Base-by-base conservation (phyloP, 2,113 vertebrate genomes). In the Hypomesus transpacificus region DNA sequence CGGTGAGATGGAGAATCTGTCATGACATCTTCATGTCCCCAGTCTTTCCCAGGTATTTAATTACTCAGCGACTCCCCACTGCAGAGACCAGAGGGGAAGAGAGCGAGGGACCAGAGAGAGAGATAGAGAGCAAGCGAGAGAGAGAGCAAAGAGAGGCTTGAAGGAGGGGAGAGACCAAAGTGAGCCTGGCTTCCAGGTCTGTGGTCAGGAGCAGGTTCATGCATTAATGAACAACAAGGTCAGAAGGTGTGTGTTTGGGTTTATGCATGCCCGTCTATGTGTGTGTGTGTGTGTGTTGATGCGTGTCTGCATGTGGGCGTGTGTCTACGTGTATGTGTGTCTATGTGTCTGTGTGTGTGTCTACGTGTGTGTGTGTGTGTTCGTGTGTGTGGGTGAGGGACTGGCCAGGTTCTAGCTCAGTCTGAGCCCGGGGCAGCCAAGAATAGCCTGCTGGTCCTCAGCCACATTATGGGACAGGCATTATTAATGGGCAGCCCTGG, bases 31-130 rank as follows among this genome's bases (percentile, higher is more conserved):
- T 51, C 62, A 18, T 59, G 67, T 26, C 22, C 60, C 11, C 2
- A n/a, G n/a, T 54, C 60, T 67, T 76, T 69, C 57, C 14, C 50
- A 60, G n/a, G 56, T 34, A 51, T 22, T 66, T 64, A 71, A 69
- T 77, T 77, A 69, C 51, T 50, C 22, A 39, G 24, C 53, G 28
- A 4, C 52, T 26, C 24, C 46, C 21, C 24, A 16, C 67, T 52
- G 21, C 31, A 51, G 14, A 52, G 69, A 14, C 22, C 14, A 62
- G 60, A 18, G 22, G 9, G 39, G n/a, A 56, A 5, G 53, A 56
- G 54, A 56, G 54, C 17, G 54, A n/a, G 17, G 20, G 54, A 7
- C 39, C 17, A 56, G 54, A 56, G 54, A 46, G 39, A 46, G 39
- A 46, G 39, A 46, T 9, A 34, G 7, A 34, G 31, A 34, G 31